Conservation (phyloP, 2,113 vertebrate genomes). For the Riparia riparia region DNA sequence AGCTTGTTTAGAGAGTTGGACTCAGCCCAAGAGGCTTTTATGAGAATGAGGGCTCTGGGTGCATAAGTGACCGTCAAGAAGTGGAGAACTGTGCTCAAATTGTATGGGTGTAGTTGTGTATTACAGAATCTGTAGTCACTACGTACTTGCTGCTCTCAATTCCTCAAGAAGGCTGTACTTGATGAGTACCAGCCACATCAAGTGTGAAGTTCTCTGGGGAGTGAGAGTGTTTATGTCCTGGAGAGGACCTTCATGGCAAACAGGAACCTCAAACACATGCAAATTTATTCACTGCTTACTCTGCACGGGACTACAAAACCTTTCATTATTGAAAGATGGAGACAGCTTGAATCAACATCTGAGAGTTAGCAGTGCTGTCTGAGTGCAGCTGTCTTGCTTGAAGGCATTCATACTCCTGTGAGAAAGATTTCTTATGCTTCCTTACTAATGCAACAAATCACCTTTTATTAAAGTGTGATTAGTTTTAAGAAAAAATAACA, state of each 20-base stretch:
- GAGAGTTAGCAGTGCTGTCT: background rate
- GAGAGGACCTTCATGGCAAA: background rate
- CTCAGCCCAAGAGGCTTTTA: background rate
- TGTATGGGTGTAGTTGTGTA: rapidly evolving
- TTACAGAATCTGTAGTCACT: background rate
- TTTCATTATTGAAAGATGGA: background rate
- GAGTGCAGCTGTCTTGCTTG: background rate
- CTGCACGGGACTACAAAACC: background rate
- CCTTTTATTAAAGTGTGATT: slow-evolving; percentile 29
- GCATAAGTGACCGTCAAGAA: background rate
- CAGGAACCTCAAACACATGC: background rate
- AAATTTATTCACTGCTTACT: background rate
- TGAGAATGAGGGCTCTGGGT: background rate
- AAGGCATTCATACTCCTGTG: background rate
- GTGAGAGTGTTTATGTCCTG: background rate
- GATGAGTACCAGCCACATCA: background rate
- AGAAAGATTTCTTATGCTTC: background rate
- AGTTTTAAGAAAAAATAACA: background rate
- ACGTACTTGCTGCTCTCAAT: background rate
- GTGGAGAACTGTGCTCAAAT: background rate
- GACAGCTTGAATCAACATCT: background rate
- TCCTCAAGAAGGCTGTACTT: background rate
- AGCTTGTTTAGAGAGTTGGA: background rate
- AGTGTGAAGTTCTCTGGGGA: background rate
- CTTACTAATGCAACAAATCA: background rate